Percentiles rank a stretch among this genome's conserved stretches.
Conservation (phyloP, 2,797 vertebrate genomes). For the Amblyraja radiata region DNA sequence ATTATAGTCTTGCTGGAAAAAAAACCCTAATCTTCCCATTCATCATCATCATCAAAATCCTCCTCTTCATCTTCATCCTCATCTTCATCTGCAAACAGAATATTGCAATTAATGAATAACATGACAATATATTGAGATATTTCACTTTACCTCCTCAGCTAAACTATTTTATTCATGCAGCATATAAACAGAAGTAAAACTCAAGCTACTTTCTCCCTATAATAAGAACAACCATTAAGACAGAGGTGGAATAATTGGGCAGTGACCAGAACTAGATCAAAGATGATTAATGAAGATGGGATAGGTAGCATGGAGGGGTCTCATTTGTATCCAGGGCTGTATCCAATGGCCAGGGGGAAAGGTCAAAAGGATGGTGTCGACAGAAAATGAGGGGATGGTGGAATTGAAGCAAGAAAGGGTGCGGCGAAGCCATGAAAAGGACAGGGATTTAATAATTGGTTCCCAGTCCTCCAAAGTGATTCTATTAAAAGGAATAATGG, state of each 20-base stretch:
- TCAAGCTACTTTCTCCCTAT: background rate
- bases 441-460: background rate
- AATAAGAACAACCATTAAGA: background rate
- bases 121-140: background rate
- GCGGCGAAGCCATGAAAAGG: background rate
- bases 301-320: background rate
- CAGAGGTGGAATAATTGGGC: background rate
- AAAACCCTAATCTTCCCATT: conserved; percentile 92
- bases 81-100: conserved; percentile 76
- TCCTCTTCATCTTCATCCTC: conserved; percentile 93
- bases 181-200: background rate
- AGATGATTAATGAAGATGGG: background rate
- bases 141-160: background rate
- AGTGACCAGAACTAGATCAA: background rate
- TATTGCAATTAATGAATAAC: conserved; percentile 1
- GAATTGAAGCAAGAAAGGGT: background rate
- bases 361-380: background rate
- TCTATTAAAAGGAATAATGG: background rate
- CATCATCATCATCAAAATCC: conserved; percentile 95
- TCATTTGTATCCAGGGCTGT: too few relatives aligned
- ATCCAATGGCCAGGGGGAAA: background rate
- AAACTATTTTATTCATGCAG: background rate
- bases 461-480: background rate
- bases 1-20: conserved; percentile 77
- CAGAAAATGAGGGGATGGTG: background rate